Conservation (phyloP, 2,888 invertebrate genomes). For the Leistus spinibarbis region DNA sequence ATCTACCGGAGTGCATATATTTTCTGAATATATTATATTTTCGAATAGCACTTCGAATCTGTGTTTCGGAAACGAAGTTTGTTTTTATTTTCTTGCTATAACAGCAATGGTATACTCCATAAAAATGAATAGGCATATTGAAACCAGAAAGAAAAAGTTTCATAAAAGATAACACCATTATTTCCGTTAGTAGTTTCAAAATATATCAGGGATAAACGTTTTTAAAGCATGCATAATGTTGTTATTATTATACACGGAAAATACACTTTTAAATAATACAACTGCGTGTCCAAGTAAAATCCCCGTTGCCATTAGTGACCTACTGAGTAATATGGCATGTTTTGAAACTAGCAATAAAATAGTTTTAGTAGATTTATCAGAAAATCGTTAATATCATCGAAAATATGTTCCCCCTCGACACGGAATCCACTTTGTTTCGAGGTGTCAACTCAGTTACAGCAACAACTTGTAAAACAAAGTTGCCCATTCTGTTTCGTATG, state of each 20-base stretch:
- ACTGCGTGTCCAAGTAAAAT: too few species aligned
- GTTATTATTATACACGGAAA: too few species aligned
- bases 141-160: too few species aligned
- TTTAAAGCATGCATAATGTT: too few species aligned
- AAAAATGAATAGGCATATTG: too few species aligned
- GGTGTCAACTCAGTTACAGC: constrained; percentile 23
- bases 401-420: neutral
- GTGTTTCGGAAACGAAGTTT: neutral
- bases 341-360: too few species aligned
- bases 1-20: neutral
- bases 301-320: too few species aligned
- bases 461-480: constrained; percentile 29
- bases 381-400: neutral
- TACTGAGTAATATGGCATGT: too few species aligned
- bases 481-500: neutral
- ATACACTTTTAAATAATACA: too few species aligned
- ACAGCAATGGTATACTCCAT: neutral
- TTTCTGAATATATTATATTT: neutral
- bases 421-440: constrained; percentile 20
- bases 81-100: neutral
- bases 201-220: too few species aligned
- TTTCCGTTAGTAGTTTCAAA: too few species aligned
- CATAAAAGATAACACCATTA: too few species aligned
- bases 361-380: neutral
- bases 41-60: neutral